A percentile compares a stretch with the other conserved stretches of the same genome.
These are phyloP conservation scores for Ochropacha duplaris DNA, from an alignment of 2,888 invertebrate genomes.

Conservation along the genomic window DNA sequence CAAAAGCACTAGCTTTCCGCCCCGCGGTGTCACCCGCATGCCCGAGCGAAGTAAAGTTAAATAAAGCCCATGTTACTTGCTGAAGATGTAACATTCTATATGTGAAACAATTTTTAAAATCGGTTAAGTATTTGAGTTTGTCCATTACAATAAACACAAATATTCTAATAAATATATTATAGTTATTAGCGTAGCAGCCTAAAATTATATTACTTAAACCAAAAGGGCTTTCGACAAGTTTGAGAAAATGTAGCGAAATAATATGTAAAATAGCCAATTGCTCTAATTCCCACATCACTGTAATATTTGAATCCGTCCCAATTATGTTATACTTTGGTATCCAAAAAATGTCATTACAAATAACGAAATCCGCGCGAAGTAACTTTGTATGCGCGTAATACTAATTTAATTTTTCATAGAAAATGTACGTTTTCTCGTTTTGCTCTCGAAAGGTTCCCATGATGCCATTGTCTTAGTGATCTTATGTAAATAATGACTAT, in stretches of 20 bases:
- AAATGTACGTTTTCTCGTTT: constrained; percentile 17
- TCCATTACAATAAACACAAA: no score
- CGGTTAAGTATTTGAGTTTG: no score
- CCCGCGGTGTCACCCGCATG: no score
- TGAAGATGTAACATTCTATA: no score
- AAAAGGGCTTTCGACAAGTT: no score
- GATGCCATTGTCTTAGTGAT: constrained; percentile 36
- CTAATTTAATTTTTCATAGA: constrained; percentile 28
- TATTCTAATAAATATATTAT: no score
- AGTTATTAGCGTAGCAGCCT: no score
- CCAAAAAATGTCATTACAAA: background rate
- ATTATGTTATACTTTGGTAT: background rate
- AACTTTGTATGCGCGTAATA: constrained; percentile 27
- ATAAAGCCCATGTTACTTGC: no score
- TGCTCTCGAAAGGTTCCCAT: constrained; percentile 37
- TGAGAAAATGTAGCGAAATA: background rate
- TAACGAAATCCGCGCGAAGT: constrained; percentile 13
- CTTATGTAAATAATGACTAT: constrained; percentile 55
- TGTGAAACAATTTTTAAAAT: no score
- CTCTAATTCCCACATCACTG: background rate
- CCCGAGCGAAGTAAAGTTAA: no score
- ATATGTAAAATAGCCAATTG: background rate
- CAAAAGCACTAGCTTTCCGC: no score
- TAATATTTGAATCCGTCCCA: background rate
- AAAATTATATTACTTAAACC: no score